phyloP scores from a whole-genome alignment of 92 coral and sea anemone species.

The Actinernus sp. region DNA sequence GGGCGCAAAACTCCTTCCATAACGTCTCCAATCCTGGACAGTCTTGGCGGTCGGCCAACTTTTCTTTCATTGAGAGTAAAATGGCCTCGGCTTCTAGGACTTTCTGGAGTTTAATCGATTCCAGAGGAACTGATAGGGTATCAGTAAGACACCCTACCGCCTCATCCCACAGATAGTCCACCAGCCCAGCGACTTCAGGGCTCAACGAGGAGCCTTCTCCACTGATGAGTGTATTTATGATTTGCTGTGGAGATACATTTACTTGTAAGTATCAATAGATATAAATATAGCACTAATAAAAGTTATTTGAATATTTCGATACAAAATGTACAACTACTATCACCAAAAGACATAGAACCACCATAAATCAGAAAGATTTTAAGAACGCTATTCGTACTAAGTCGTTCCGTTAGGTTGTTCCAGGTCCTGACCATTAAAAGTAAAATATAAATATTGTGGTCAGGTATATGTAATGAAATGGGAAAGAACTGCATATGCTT shows the following conservation, averaged over 20 bases:
- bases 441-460: too few relatives aligned
- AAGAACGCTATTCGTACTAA: too few relatives aligned
- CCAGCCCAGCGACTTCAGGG: slow-evolving; percentile 68
- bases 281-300: too few relatives aligned
- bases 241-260: neutral
- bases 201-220: slow-evolving; percentile 65
- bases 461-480: too few relatives aligned
- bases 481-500: too few relatives aligned
- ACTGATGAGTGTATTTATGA: slow-evolving; percentile 5
- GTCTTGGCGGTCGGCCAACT: slow-evolving; percentile 22
- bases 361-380: too few relatives aligned
- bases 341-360: too few relatives aligned
- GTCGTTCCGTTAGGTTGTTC: too few relatives aligned
- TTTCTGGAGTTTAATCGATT: slow-evolving; percentile 76
- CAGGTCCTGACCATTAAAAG: too few relatives aligned
- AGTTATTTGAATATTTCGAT: too few relatives aligned
- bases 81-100: slow-evolving; percentile 93
- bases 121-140: slow-evolving; percentile 68
- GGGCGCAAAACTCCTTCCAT: slow-evolving; percentile 82
- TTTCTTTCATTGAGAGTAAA: slow-evolving; percentile 56
- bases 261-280: too few relatives aligned
- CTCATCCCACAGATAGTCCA: slow-evolving; percentile 90
- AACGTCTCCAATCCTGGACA: slow-evolving; percentile 29
- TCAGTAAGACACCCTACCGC: slow-evolving; percentile 82
- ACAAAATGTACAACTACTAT: too few relatives aligned